A percentile compares a stretch with the other conserved stretches of the same genome.
phyloP scores from a whole-genome alignment of 1,140 invertebrate species.

The Apis florea region DNA sequence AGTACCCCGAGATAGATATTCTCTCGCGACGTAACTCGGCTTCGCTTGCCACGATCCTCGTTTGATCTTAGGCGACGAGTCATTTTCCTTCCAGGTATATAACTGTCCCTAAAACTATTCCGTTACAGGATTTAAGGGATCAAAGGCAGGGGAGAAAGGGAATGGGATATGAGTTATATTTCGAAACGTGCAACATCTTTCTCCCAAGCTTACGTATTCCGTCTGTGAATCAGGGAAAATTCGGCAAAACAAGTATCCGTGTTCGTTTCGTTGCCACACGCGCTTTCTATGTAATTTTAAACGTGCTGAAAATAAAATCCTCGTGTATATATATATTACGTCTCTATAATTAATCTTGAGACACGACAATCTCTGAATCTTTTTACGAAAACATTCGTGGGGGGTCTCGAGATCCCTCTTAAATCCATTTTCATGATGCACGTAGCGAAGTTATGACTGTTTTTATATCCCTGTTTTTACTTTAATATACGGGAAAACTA shows the following conservation, averaged over 20 bases:
- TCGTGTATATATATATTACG: no score
- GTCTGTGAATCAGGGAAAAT: constrained; percentile 22
- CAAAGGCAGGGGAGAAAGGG: constrained; percentile 19
- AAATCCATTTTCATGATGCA: no score
- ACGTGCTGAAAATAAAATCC: no score
- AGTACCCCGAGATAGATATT: background rate
- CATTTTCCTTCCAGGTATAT: constrained; percentile 2
- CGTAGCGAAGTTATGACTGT: no score
- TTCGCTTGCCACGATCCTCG: background rate
- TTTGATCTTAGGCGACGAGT: constrained; percentile 13
- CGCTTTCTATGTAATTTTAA: background rate
- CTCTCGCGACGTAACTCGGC: background rate
- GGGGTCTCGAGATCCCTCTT: no score
- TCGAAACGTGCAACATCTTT: background rate
- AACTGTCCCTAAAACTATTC: constrained; percentile 14
- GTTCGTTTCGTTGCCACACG: no score
- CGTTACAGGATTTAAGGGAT: background rate
- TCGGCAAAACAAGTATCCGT: background rate
- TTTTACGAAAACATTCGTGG: no score
- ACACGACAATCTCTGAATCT: no score
- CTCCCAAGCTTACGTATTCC: constrained; percentile 19
- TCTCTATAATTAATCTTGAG: no score
- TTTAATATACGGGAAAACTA: no score
- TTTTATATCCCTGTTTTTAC: no score
- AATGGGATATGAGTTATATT: constrained; percentile 19